Base-by-base conservation (phyloP, 2,797 vertebrate genomes). In the Apogon hyalosoma region DNA sequence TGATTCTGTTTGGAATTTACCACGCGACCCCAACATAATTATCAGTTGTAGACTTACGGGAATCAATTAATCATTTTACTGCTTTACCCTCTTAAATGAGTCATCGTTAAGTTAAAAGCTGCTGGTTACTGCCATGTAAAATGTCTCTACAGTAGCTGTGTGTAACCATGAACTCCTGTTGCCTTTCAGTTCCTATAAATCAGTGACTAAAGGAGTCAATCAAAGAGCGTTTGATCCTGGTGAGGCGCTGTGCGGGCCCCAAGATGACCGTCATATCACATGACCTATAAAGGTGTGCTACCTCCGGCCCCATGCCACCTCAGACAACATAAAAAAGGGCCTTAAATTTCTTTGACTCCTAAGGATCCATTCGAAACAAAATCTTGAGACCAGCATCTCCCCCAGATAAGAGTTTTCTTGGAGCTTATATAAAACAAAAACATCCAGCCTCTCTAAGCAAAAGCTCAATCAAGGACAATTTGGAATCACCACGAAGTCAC, bases 141-240 rank as follows among this genome's bases (percentile, higher is more conserved):
- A 66, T 2, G 4, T 67, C 60, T 62, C 41, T 79, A 36, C 77
- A 85, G 72, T 78, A 81, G 33, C 33, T 10, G 9, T 21, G 60
- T 67, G 69, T 41, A 75, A 78, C 49, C 8, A 5, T 24, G 46
- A 80, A 53, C 62, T 64, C 73, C 36, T 68, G 74, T 78, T 68
- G 79, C 65, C 65, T 83, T 83, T 79, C 79, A 73, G 58, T 18
- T 14, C 47, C 59, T 50, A 62, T 90, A 91, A 90, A 87, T 88
- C 75, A 87, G 36, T 28, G 56, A 70, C 73, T 80, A 62, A 77
- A 69, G 69, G 61, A 77, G 77, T 63, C 74, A 83, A 79, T 89
- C 77, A 87, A 87, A 75, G 64, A 82, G 75, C 36, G 89, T 92
- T 92, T 91, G 91, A 92, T 90, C 90, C 82, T 84, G 62, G 75